Percentiles rank a stretch among this genome's conserved stretches.
These are phyloP conservation scores for Chromis chromis DNA, from an alignment of 2,797 vertebrate species.

Conservation along the genomic window DNA sequence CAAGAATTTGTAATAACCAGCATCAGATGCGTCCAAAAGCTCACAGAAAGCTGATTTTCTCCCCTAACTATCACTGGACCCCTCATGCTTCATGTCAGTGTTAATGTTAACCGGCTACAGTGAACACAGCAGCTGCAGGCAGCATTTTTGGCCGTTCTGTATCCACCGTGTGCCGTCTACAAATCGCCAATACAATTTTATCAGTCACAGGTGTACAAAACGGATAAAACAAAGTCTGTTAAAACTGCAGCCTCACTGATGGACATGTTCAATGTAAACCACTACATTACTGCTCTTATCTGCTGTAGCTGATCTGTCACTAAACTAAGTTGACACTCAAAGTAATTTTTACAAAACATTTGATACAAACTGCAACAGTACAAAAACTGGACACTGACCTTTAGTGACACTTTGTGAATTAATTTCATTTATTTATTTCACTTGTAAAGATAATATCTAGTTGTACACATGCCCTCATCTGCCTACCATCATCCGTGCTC, in stretches of 20 bases:
- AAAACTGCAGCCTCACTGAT: neutral
- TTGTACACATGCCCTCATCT: constrained; percentile 12
- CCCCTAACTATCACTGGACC: neutral
- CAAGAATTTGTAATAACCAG: constrained; percentile 1
- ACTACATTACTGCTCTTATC: no score
- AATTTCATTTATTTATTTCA: neutral
- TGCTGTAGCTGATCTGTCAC: neutral
- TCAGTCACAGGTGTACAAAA: neutral
- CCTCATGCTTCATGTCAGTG: neutral
- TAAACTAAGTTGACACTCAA: neutral
- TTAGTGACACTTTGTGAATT: neutral
- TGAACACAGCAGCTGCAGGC: neutral
- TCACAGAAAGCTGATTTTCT: neutral
- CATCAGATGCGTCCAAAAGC: neutral
- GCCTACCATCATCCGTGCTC: constrained; percentile 1
- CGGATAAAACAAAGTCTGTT: no score
- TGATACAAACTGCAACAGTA: neutral
- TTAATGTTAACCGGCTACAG: neutral
- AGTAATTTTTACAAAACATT: neutral
- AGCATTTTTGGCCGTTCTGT: no score
- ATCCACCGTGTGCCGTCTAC: no score
- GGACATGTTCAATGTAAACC: neutral
- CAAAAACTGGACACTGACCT: neutral
- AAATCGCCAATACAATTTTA: no score
- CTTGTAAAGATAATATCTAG: neutral